Base-by-base conservation (phyloP, 1,140 invertebrate species). In the Laupala kohalensis region DNA sequence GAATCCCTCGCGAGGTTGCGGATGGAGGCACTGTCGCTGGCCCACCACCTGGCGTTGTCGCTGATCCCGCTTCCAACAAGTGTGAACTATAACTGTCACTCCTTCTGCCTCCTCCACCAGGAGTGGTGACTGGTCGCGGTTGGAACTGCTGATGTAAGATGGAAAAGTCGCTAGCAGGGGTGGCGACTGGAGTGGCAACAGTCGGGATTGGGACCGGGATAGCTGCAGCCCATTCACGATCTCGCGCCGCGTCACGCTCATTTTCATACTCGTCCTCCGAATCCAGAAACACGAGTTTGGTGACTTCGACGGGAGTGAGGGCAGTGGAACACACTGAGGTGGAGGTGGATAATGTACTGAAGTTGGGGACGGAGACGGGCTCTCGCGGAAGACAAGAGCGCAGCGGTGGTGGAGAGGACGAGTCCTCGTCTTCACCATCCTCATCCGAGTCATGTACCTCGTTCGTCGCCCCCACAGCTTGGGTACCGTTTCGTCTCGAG, bases 331-430 rank as follows among this genome's bases (percentile, higher is more conserved):
- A 73, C 19, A 64, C 19, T 71, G 26, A 72, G 66, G 64, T 74
- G 69, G 26, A 72, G 66, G 64, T 74, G 69, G 69, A 72, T 70
- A 73, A 66, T 25, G 70, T 83, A 19, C 86, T 86, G 76, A 91
- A 90, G 80, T 91, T 91, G 75, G 90, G 90, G 74, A 92, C 90
- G 3, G 90, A 92, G 64, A 90, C 86, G 1, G 89, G 89, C 75
- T 91, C 89, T 65, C 89, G 81, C 23, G 71, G 65, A 12, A 71
- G 25, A 30, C 23, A 23, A 5, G 23, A 25, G 26, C 67, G 29
- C 5, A 78, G 81, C 27, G 78, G 79, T 74, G 78, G 75, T 25
- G 77, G 78, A 73, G 4, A 74, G 74, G 67, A 74, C 72, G 5
- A 73, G 68, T 5, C 72, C 73, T 25, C 72, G 74, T 65, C 72